Evolutionary conservation across 2,797 vertebrate genomes (phyloP).

Genomic region (Leucoraja ocellata): DNA sequence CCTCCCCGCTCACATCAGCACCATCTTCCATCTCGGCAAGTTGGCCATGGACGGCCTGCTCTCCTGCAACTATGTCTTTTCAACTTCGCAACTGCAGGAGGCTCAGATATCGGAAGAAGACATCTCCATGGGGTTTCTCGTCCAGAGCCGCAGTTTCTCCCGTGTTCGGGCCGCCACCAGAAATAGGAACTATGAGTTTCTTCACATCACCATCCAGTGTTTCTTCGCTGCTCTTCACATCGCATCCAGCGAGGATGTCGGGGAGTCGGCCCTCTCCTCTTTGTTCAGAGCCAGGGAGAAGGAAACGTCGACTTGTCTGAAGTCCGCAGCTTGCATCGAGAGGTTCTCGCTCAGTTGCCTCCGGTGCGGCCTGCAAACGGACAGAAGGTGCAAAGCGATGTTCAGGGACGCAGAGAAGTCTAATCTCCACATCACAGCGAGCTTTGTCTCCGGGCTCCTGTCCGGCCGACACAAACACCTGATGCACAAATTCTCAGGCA

Average conservation of each 20-base stretch:
- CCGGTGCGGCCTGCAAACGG: constrained; percentile 26
- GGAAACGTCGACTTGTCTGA: constrained; percentile 44
- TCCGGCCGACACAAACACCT: constrained; percentile 56
- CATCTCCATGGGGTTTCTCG: constrained; percentile 66
- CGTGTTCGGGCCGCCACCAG: neutral
- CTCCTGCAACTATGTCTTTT: constrained; percentile 64
- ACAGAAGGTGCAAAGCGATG: constrained; percentile 13
- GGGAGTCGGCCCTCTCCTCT: constrained; percentile 47
- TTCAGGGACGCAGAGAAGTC: constrained; percentile 52
- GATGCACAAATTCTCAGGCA: constrained; percentile 50
- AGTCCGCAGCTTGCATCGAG: constrained; percentile 24
- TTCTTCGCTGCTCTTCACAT: constrained; percentile 74
- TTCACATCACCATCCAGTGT: constrained; percentile 77
- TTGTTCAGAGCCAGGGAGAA: constrained; percentile 54
- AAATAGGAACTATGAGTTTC: constrained; percentile 62
- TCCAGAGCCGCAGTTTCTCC: constrained; percentile 55
- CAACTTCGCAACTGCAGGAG: constrained; percentile 56
- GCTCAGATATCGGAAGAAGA: constrained; percentile 59
- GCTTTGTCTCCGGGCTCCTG: constrained; percentile 73
- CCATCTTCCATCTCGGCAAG: constrained; percentile 61
- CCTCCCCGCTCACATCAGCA: constrained; percentile 52
- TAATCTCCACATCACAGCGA: constrained; percentile 70
- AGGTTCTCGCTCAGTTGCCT: constrained; percentile 54
- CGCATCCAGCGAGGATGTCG: constrained; percentile 50
- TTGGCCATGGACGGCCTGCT: constrained; percentile 65